These are phyloP conservation scores for Nasonia giraulti DNA, from an alignment of 1,140 invertebrate genomes.

Conservation along the genomic window DNA sequence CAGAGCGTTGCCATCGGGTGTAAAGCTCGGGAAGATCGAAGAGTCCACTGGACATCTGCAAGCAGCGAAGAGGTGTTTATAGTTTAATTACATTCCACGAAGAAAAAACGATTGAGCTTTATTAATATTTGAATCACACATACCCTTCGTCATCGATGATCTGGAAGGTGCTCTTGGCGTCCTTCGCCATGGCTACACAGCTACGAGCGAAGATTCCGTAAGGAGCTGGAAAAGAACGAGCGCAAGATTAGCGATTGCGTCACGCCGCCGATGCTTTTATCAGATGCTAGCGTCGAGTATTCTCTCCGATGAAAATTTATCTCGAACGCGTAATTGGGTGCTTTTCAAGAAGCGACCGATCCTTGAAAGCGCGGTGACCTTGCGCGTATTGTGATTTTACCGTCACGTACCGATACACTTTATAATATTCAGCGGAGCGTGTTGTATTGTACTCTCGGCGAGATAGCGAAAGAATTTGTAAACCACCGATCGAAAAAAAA, in stretches of 20 bases:
- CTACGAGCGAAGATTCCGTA: conserved; percentile 96
- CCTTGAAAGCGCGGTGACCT: too few relatives aligned
- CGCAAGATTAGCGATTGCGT: conserved; percentile 32
- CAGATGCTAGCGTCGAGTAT: background rate
- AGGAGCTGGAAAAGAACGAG: conserved; percentile 81
- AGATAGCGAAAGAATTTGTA: too few relatives aligned
- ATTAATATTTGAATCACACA: conserved; percentile 31
- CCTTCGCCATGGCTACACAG: conserved; percentile 97
- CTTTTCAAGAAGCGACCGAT: background rate
- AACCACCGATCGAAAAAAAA: too few relatives aligned
- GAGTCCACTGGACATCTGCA: conserved; percentile 92
- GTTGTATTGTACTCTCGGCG: too few relatives aligned
- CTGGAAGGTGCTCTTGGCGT: conserved; percentile 95
- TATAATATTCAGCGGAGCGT: too few relatives aligned
- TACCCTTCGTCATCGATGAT: conserved; percentile 96
- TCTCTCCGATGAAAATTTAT: too few relatives aligned
- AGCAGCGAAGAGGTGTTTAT: conserved; percentile 16
- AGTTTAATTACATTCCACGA: background rate
- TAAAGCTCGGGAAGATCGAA: conserved; percentile 93
- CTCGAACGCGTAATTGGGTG: background rate
- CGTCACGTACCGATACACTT: too few relatives aligned
- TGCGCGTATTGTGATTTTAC: too few relatives aligned
- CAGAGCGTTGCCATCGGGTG: conserved; percentile 89
- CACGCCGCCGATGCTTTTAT: background rate
- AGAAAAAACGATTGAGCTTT: background rate